These are phyloP conservation scores for Eidolon dupreanum DNA, from an alignment of 2,797 vertebrate genomes.

Conservation along the genomic window DNA sequence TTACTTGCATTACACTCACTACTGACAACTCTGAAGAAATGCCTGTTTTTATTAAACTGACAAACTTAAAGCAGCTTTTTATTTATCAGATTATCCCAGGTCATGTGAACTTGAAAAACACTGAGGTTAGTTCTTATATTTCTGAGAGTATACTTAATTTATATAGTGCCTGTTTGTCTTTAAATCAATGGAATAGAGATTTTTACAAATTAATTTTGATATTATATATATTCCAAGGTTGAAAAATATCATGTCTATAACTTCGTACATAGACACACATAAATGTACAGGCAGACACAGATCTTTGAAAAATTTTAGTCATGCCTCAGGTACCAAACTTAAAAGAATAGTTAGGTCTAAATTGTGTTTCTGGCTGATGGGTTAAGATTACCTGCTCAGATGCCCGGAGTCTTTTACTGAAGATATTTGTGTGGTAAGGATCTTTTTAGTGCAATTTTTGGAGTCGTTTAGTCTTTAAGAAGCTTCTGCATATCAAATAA, in stretches of 20 bases:
- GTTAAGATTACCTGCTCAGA: not conserved
- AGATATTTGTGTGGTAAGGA: not conserved
- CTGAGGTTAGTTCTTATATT: not conserved
- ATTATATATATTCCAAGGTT: not conserved
- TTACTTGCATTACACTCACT: not conserved
- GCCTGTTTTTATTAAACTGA: not conserved
- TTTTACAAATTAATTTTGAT: not conserved
- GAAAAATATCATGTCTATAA: not conserved
- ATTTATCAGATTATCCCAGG: not conserved
- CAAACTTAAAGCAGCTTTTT: not conserved
- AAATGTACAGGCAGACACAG: not conserved
- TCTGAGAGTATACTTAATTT: not conserved
- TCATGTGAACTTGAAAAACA: not conserved
- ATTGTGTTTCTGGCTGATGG: not conserved
- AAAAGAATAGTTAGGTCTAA: not conserved
- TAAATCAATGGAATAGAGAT: not conserved
- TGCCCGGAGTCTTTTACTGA: not conserved
- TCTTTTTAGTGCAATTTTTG: not conserved
- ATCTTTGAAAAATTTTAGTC: not conserved
- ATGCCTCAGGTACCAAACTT: not conserved
- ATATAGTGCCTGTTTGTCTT: not conserved
- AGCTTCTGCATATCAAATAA: not conserved
- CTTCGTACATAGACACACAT: too few species aligned
- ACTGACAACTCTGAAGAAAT: not conserved
- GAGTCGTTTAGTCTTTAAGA: not conserved